Percentiles rank a stretch among this genome's conserved stretches.
Conservation (phyloP, 1,140 invertebrate genomes). For the Drosophila sp. region DNA sequence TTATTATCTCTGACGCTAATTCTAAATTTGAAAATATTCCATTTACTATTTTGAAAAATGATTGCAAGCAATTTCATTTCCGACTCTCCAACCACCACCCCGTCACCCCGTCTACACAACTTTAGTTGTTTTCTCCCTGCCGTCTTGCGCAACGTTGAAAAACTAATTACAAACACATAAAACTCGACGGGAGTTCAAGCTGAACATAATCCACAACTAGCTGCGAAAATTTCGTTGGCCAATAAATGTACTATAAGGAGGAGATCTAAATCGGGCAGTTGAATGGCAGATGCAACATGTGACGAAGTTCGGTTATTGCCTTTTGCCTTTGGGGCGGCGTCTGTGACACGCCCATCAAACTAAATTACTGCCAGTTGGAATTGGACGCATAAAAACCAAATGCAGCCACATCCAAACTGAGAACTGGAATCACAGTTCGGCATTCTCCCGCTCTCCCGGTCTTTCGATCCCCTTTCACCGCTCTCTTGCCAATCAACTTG, state of each 20-base stretch:
- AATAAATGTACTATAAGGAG: slow-evolving; percentile 16
- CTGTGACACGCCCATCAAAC: slow-evolving; percentile 78
- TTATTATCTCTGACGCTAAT: slow-evolving; percentile 78
- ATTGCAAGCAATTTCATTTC: slow-evolving; percentile 83
- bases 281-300: slow-evolving; percentile 67
- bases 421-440: slow-evolving; percentile 31
- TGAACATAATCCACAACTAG: slow-evolving; percentile 47
- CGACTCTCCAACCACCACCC: slow-evolving; percentile 34
- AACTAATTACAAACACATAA: slow-evolving; percentile 82
- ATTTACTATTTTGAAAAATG: slow-evolving; percentile 82
- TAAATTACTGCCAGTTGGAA: slow-evolving; percentile 63
- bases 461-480: slow-evolving; percentile 25
- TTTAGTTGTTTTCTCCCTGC: neutral
- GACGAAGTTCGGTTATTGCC: slow-evolving; percentile 51
- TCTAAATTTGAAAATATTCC: slow-evolving; percentile 79
- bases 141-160: slow-evolving; percentile 32
- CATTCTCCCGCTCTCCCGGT: slow-evolving; percentile 1
- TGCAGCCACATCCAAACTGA: slow-evolving; percentile 31
- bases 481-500: slow-evolving; percentile 29
- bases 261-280: slow-evolving; percentile 4
- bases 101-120: neutral
- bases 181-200: slow-evolving; percentile 56
- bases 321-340: slow-evolving; percentile 32
- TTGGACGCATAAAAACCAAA: slow-evolving; percentile 36
- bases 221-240: slow-evolving; percentile 33